phyloP scores from a whole-genome alignment of 2,888 invertebrate genomes.

The Ormyrus nitidulus region DNA sequence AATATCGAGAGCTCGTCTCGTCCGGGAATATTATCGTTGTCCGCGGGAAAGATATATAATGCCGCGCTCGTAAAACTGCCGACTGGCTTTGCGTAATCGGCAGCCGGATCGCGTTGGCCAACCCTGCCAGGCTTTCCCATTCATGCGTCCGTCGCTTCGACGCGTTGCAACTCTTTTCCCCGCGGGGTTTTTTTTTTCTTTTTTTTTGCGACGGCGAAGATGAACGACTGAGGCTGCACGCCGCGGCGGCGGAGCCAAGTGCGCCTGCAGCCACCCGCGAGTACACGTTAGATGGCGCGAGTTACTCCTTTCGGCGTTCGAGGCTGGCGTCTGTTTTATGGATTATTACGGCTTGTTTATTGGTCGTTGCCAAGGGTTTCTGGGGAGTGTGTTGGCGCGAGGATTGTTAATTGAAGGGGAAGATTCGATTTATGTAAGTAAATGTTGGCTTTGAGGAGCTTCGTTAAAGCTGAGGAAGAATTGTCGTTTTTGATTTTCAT shows the following conservation, averaged over 20 bases:
- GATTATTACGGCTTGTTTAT: too few relatives aligned
- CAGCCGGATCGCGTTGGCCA: conserved; percentile 43
- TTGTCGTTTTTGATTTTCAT: too few relatives aligned
- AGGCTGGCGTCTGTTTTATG: too few relatives aligned
- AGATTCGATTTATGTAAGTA: too few relatives aligned
- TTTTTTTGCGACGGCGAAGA: background rate
- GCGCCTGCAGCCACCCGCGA: conserved; percentile 32
- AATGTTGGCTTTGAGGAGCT: too few relatives aligned
- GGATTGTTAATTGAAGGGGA: too few relatives aligned
- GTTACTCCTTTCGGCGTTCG: conserved; percentile 46
- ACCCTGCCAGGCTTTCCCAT: conserved; percentile 34
- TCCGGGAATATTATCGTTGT: conserved; percentile 55
- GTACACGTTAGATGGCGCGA: conserved; percentile 58
- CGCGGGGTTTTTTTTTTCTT: background rate
- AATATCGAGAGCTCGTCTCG: conserved; percentile 13
- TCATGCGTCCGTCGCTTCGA: background rate
- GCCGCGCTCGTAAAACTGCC: conserved; percentile 61
- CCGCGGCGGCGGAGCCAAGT: background rate
- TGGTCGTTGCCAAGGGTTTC: too few relatives aligned
- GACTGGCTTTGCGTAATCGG: conserved; percentile 57
- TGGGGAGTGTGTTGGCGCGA: too few relatives aligned
- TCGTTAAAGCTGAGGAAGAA: too few relatives aligned
- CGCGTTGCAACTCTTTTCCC: conserved; percentile 30
- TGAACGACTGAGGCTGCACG: background rate
- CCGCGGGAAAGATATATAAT: conserved; percentile 60